Conservation (phyloP, 2,888 invertebrate species). For the Nysson spinosus region DNA sequence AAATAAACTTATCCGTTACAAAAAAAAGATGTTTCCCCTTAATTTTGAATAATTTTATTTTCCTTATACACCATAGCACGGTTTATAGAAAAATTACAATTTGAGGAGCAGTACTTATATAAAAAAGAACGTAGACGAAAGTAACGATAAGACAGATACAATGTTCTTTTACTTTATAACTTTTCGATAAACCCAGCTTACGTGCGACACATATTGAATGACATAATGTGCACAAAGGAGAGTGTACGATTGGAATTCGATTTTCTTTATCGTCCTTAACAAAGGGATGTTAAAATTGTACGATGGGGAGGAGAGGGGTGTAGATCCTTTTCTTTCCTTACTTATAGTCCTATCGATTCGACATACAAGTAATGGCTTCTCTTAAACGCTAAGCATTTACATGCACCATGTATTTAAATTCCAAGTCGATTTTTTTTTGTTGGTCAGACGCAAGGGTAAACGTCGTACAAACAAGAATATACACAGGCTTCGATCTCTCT, state of each 20-base stretch:
- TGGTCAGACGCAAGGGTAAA: slow-evolving; percentile 57
- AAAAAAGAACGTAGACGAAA: slow-evolving; percentile 19
- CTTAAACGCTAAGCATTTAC: slow-evolving; percentile 68
- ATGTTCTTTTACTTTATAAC: slow-evolving; percentile 50
- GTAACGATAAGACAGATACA: slow-evolving; percentile 14
- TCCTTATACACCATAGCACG: slow-evolving; percentile 44
- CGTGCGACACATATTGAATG: slow-evolving; percentile 44
- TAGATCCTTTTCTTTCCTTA: slow-evolving; percentile 38
- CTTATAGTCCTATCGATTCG: slow-evolving; percentile 49
- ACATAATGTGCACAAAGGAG: slow-evolving; percentile 45
- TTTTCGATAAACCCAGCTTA: slow-evolving; percentile 59
- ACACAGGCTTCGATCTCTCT: slow-evolving; percentile 52
- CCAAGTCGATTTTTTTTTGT: slow-evolving; percentile 39
- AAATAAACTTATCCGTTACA: slow-evolving; percentile 36
- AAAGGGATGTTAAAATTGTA: slow-evolving; percentile 23
- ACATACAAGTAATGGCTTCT: slow-evolving; percentile 62
- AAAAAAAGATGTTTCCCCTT: slow-evolving; percentile 42
- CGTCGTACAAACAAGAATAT: slow-evolving; percentile 64
- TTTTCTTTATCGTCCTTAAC: slow-evolving; percentile 30
- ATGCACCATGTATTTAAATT: slow-evolving; percentile 56
- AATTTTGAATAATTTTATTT: slow-evolving; percentile 60
- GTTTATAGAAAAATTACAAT: slow-evolving; percentile 60
- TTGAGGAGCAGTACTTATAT: slow-evolving; percentile 32
- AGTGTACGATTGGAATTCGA: slow-evolving; percentile 38
- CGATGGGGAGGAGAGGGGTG: no score